These are phyloP conservation scores for Drosophila kohkoa DNA, from an alignment of 1,140 invertebrate genomes.

Conservation along the genomic window DNA sequence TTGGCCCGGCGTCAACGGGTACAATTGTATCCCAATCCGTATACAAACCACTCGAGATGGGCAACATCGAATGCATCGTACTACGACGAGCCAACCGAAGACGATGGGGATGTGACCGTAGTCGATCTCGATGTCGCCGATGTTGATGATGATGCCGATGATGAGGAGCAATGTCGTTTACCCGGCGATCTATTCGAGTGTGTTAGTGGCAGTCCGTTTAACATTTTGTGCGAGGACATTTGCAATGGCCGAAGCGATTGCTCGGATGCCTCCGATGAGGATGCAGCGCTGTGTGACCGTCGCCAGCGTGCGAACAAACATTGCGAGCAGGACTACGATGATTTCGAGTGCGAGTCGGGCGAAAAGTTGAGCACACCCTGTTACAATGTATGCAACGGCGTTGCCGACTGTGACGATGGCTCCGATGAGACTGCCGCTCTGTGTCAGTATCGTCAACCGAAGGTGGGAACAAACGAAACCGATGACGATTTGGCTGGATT, in stretches of 20 bases:
- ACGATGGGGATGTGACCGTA: neutral
- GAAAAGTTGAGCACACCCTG: constrained; percentile 21
- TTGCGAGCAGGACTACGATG: constrained; percentile 9
- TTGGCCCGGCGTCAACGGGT: too few relatives aligned
- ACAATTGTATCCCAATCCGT: constrained; percentile 2
- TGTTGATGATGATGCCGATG: neutral
- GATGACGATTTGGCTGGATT: too few relatives aligned
- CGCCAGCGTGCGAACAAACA: neutral
- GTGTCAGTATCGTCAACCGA: too few relatives aligned
- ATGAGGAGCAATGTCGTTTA: neutral
- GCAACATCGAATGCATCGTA: neutral
- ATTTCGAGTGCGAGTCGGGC: constrained; percentile 26
- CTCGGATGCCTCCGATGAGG: constrained; percentile 43
- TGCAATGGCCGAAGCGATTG: constrained; percentile 31
- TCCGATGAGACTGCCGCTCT: constrained; percentile 13
- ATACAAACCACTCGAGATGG: neutral
- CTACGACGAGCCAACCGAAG: neutral
- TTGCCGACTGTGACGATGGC: constrained; percentile 26
- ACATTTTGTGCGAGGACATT: constrained; percentile 3
- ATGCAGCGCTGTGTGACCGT: constrained; percentile 12
- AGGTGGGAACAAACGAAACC: too few relatives aligned
- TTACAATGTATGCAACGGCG: constrained; percentile 20
- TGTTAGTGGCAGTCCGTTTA: constrained; percentile 19
- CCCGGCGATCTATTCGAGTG: constrained; percentile 11
- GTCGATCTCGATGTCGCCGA: neutral